A percentile compares a stretch with the other conserved stretches of the same genome.
Evolutionary conservation across 2,797 vertebrate genomes (phyloP).

Genomic region (Fistularia commersonii): DNA sequence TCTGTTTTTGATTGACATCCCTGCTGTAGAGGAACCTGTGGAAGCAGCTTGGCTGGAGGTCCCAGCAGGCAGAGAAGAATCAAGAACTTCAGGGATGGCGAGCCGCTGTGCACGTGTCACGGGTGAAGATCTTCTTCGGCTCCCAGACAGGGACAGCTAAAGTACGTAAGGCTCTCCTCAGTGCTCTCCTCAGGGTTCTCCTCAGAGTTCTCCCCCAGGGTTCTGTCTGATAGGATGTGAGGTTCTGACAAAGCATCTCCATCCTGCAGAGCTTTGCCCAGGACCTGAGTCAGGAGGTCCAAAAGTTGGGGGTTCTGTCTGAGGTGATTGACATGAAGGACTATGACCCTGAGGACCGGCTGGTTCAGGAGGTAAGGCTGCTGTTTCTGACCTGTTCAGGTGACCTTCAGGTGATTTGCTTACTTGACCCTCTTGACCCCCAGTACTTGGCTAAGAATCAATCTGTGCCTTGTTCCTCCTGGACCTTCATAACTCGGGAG

Average conservation of each 20-base stretch:
- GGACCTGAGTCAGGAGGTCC: constrained; percentile 75
- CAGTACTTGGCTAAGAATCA: too few relatives aligned
- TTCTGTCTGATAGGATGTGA: too few relatives aligned
- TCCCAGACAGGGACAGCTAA: constrained; percentile 94
- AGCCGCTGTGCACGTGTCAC: constrained; percentile 67
- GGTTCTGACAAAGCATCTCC: neutral
- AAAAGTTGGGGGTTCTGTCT: constrained; percentile 65
- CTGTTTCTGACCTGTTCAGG: neutral
- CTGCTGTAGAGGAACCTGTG: too few relatives aligned
- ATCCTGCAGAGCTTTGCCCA: constrained; percentile 82
- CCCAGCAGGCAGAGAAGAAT: too few relatives aligned
- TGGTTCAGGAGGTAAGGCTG: constrained; percentile 83
- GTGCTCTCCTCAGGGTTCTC: neutral
- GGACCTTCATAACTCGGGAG: neutral
- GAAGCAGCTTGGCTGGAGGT: too few relatives aligned
- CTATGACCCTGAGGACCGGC: constrained; percentile 88
- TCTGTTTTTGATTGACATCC: too few relatives aligned
- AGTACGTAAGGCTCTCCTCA: constrained; percentile 60
- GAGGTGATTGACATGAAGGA: constrained; percentile 82
- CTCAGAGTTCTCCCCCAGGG: neutral
- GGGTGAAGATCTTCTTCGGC: constrained; percentile 88
- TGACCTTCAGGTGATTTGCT: neutral
- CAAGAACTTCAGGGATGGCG: too few relatives aligned
- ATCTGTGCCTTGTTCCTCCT: neutral
- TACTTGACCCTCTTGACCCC: too few relatives aligned